phyloP scores from a whole-genome alignment of 2,797 vertebrate genomes.

The Phalanger gymnotis region DNA sequence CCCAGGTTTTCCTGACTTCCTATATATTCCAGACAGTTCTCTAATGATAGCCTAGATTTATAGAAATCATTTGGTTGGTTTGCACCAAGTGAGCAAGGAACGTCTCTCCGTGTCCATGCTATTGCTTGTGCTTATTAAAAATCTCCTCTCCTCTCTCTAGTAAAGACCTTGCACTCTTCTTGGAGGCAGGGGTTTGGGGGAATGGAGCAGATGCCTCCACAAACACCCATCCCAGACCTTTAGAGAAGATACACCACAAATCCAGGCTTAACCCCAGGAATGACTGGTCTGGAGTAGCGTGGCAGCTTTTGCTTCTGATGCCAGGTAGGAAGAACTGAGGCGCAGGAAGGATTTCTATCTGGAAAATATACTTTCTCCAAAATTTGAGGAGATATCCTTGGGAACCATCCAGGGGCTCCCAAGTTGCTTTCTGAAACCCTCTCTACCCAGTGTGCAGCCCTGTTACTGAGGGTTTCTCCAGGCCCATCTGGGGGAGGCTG shows the following conservation, averaged over 20 bases:
- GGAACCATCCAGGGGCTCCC: not conserved
- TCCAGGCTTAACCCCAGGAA: not conserved
- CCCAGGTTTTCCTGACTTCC: too few species aligned
- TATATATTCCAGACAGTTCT: too few species aligned
- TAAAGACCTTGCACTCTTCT: not conserved
- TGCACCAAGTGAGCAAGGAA: not conserved
- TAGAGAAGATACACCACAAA: not conserved
- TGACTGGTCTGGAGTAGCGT: slow-evolving; percentile 13
- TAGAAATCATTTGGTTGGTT: not conserved
- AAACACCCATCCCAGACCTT: not conserved
- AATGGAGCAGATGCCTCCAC: not conserved
- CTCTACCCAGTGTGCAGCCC: slow-evolving; percentile 1
- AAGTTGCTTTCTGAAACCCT: not conserved
- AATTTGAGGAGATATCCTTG: not conserved
- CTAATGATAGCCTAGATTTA: too few species aligned
- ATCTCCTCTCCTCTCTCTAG: too few species aligned
- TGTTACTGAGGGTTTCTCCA: slow-evolving; percentile 28
- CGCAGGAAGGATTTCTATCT: slow-evolving; percentile 6
- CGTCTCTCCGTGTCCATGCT: not conserved
- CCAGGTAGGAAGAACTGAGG: slow-evolving; percentile 16
- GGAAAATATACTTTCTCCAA: not conserved
- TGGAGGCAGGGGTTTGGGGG: not conserved
- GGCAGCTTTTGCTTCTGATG: slow-evolving; percentile 5
- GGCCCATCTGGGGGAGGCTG: not conserved
- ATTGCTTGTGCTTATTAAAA: not conserved